Evolutionary conservation across 1,140 invertebrate species (phyloP).

Genomic region (Coptotermes formosanus): DNA sequence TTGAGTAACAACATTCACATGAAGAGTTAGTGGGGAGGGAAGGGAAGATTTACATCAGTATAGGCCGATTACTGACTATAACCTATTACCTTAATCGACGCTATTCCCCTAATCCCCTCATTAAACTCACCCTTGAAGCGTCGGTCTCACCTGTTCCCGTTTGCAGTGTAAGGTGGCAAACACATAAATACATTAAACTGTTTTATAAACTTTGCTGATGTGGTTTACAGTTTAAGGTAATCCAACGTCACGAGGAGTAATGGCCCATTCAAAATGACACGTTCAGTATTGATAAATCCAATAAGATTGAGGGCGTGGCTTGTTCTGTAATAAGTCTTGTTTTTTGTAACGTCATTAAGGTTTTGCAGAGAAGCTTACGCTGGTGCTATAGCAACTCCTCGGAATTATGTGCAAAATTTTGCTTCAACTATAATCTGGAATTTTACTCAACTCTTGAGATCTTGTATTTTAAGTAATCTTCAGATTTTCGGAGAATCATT

Average conservation of each 20-base stretch:
- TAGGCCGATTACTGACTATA: constrained; percentile 12
- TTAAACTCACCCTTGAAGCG: background rate
- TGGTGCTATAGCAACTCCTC: background rate
- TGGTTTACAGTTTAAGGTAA: background rate
- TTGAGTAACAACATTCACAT: background rate
- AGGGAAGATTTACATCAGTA: background rate
- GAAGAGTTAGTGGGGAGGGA: background rate
- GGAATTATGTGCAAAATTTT: too few species aligned
- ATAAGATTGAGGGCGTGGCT: background rate
- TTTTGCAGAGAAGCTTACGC: background rate
- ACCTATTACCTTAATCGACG: constrained; percentile 15
- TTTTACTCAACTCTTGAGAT: too few species aligned
- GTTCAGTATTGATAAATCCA: background rate
- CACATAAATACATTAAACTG: constrained; percentile 5
- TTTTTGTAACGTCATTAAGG: background rate
- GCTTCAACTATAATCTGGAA: too few species aligned
- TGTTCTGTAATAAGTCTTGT: background rate
- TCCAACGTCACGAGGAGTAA: background rate
- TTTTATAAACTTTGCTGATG: constrained; percentile 9
- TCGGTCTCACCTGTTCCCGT: background rate
- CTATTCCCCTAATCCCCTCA: background rate
- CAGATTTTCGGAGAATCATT: too few species aligned
- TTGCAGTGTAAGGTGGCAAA: background rate
- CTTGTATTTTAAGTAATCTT: too few species aligned
- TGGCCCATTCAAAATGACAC: background rate